phyloP scores from a whole-genome alignment of 2,888 invertebrate genomes.

The Amphipoea oculea region DNA sequence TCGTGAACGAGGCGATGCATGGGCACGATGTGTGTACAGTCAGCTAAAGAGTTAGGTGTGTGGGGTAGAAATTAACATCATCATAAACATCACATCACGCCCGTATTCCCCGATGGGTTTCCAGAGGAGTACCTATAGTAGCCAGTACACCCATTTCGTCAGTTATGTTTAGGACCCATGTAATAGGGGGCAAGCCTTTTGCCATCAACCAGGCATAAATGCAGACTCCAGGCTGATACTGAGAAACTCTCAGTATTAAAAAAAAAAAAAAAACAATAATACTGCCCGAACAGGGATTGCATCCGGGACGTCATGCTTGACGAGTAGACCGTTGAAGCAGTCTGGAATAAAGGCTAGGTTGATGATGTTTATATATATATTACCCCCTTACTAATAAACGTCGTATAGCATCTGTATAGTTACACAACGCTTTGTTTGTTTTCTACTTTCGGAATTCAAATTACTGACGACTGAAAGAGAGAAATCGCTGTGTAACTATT shows the following conservation, averaged over 20 bases:
- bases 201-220: too few relatives aligned
- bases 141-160: neutral
- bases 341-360: neutral
- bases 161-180: neutral
- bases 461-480: too few relatives aligned
- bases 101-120: too few relatives aligned
- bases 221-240: neutral
- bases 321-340: neutral
- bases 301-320: neutral
- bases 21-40: slow-evolving; percentile 17
- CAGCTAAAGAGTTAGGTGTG: neutral
- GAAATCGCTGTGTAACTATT: too few relatives aligned
- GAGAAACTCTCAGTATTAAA: neutral
- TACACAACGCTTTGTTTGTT: too few relatives aligned
- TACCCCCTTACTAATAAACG: too few relatives aligned
- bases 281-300: neutral
- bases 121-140: neutral
- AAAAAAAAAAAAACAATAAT: neutral
- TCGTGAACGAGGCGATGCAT: slow-evolving; percentile 33
- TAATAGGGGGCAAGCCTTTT: neutral
- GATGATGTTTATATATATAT: too few relatives aligned
- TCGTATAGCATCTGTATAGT: too few relatives aligned
- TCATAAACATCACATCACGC: neutral
- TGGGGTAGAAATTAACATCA: neutral
- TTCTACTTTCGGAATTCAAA: too few relatives aligned